Base-by-base conservation (phyloP, 1,140 invertebrate species). In the Pseudomyrmex pallidus region DNA sequence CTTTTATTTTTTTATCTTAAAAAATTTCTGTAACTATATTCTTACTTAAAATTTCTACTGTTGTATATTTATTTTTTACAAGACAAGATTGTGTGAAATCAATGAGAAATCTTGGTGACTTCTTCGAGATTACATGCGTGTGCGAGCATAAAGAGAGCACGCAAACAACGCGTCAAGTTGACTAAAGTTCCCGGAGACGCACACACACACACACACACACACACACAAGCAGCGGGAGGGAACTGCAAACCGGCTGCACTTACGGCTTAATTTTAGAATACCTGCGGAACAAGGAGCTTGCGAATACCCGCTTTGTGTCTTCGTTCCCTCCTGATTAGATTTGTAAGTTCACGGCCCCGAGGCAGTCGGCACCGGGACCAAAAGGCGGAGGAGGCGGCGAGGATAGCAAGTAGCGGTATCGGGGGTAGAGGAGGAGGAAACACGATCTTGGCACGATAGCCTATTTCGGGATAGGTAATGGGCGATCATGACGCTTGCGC, bases 401-500 rank as follows among this genome's bases (percentile, higher is more conserved):
- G 50, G 12, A 52, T 13, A 0, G 50, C 50, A 52, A 61, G 56
- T 76, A 20, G 25, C 61, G 62, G 56, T n/a, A 57, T 25, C 50
- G 46, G 35, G 68, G 66, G 35, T 7, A 35, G 35, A 35, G 35
- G 35, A 35, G 35, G 35, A 35, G 35, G 35, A 35, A 80, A 84
- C 84, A 85, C 84, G 84, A 62, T 86, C 89, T 88, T 88, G 77
- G 74, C 78, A 90, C 90, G 90, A 91, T 91, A 88, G 84, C 82
- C 87, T 84, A 91, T 91, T 90, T 90, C 72, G 85, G 66, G 62
- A 44, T 59, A 91, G 88, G 85, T 91, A 90, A 91, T 90, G 89
- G 88, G 77, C 76, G 89, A 90, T 91, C 85, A 89, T 83, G 77
- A 85, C 56, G 68, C 84, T 35, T 74, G 80, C 80, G 86, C 76